Percentiles rank a stretch among this genome's conserved stretches.
phyloP scores from a whole-genome alignment of 2,888 invertebrate species.

The Amphipyra berbera region DNA sequence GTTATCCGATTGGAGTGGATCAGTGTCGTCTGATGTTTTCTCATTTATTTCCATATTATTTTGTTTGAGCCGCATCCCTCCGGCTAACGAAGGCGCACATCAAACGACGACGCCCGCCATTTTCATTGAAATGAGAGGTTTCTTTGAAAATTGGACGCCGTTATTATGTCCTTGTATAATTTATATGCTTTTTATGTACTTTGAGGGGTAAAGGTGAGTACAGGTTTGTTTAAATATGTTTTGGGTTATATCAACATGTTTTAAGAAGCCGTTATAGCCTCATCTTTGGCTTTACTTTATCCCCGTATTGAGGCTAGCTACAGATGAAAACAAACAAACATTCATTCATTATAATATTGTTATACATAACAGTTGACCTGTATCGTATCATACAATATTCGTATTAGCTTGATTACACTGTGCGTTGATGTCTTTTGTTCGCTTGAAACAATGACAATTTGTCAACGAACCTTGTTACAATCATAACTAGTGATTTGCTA shows the following conservation, averaged over 20 bases:
- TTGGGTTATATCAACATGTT: slow-evolving; percentile 2
- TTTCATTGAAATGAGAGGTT: slow-evolving; percentile 72
- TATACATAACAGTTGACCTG: too few relatives aligned
- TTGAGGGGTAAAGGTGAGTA: slow-evolving; percentile 41
- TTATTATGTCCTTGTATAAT: slow-evolving; percentile 77
- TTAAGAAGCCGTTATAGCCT: too few relatives aligned
- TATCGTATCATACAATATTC: too few relatives aligned
- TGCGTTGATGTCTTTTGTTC: slow-evolving; percentile 78
- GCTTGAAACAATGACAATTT: slow-evolving; percentile 20
- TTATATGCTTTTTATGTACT: slow-evolving; percentile 65
- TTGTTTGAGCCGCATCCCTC: slow-evolving; percentile 64
- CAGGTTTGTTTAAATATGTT: slow-evolving; percentile 7
- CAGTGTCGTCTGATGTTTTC: slow-evolving; percentile 74
- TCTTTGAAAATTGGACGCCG: slow-evolving; percentile 80
- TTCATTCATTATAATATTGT: too few relatives aligned
- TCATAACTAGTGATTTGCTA: too few relatives aligned
- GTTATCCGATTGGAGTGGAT: slow-evolving; percentile 75
- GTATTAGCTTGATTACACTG: not conserved
- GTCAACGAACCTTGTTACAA: not conserved
- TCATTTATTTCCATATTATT: slow-evolving; percentile 87
- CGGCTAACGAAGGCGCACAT: slow-evolving; percentile 66
- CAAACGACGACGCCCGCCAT: slow-evolving; percentile 59
- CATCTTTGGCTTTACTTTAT: not conserved
- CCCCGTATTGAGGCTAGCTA: too few relatives aligned
- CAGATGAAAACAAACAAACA: too few relatives aligned